These are phyloP conservation scores for Pseudopodoces humilis DNA, from an alignment of 2,113 vertebrate genomes.

Conservation along the genomic window DNA sequence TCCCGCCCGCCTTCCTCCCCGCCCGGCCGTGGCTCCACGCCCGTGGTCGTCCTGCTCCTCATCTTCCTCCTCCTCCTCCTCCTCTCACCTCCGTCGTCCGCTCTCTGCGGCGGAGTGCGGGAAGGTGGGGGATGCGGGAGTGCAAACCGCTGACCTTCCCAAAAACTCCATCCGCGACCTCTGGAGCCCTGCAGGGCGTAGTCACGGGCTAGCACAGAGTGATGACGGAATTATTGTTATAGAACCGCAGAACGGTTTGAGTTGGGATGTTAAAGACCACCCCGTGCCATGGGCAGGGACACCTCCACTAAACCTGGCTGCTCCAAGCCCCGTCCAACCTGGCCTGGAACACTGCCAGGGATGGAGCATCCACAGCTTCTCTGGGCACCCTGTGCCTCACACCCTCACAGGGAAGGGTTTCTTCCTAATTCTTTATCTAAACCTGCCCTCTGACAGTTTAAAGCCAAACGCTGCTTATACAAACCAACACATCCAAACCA, in stretches of 20 bases:
- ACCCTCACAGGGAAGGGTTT: background rate
- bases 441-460: background rate
- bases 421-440: background rate
- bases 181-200: background rate
- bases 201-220: background rate
- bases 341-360: background rate
- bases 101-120: background rate
- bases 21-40: background rate
- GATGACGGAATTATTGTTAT: background rate
- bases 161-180: background rate
- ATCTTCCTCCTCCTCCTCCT: background rate
- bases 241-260: background rate
- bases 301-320: rapidly evolving
- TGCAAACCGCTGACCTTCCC: background rate
- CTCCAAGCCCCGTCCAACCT: rapidly evolving
- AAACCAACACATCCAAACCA: background rate
- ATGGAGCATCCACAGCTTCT: background rate
- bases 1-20: background rate
- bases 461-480: background rate
- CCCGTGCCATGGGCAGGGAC: background rate
- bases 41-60: background rate
- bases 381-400: background rate
- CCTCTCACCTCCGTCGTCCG: background rate
- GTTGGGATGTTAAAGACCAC: background rate
- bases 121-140: background rate